Evolutionary conservation across 2,888 invertebrate species (phyloP), one percentile per base, ranked within the genome.

Genomic region (Eilema griseolum): DNA sequence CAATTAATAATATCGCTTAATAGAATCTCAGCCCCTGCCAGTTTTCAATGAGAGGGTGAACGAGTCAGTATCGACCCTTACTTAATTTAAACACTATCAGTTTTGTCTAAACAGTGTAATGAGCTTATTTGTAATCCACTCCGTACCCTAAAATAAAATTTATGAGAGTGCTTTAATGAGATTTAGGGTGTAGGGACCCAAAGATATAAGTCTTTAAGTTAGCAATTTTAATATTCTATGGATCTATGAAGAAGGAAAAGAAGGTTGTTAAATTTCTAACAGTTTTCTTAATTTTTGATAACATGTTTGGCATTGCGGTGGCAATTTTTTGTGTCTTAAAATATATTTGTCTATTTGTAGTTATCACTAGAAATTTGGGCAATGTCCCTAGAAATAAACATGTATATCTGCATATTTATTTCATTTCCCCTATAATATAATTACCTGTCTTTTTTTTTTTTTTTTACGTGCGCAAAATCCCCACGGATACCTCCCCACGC

Each of bases 51-150:
- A 61, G 63, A 79, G 73, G 73, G 77, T 74, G 65, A 59, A n/a
- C 37, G 56, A 31, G 31, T 63, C 62, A 46, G 67, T 70, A 70
- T 73, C 68, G 69, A 69, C 69, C 74, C 78, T 65, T 75, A 61
- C 74, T 73, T 79, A 79, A 81, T 81, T 82, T 82, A 77, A 80
- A 79, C 85, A 86, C 85, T 87, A 88, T 88, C 85, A 80, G 82
- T 82, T 80, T 84, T 80, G 84, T 85, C 88, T 85, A 83, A 87
- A 86, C 79, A 85, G 80, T 63, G 77, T 88, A 89, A 89, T 87
- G 86, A 89, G 87, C 83, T 86, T 83, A 86, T 89, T 87, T 84
- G 86, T 86, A 89, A 86, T 85, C 86, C 81, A 80, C 81, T 80
- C 79, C 62, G 78, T 76, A 78, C 52, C 84, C 79, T 81, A 76